Base-by-base conservation (phyloP, 2,888 invertebrate species). In the Sturmia bella region DNA sequence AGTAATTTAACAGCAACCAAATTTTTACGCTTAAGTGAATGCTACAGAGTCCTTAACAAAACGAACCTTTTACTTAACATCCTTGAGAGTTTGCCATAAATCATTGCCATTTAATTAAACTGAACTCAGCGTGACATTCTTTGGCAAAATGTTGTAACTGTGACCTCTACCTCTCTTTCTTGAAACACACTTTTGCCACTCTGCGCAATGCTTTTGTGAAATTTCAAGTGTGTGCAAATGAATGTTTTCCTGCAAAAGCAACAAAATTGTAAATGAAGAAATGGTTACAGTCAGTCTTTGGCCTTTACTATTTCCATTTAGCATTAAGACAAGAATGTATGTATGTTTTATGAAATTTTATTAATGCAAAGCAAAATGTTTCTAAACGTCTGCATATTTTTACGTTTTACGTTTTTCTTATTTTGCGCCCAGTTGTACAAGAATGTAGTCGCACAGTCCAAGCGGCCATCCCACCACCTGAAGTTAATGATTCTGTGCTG, bases 101-200 rank as follows among this genome's bases (percentile, higher is more conserved):
- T 85, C 84, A 85, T 85, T 83, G 70, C 80, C 72, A 79, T 85
- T 85, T 85, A 85, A 85, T 85, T 85, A 85, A 85, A 85, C 81
- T 84, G 76, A 84, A 84, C 85, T 84, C 85, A 80, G 84, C 83
- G 83, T 85, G 85, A 85, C 84, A 83, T 84, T 57, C 79, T 83
- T 83, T 84, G 83, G 79, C 76, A 83, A 68, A 83, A 82, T 81
- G 73, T 83, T 84, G 37, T 66, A 27, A 41, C 63, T 74, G 63
- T 80, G 79, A 84, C 76, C 83, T 21, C 39, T 37, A 19, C 21
- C 41, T 41, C 19, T 63, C 39, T 21, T 39, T 27, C 43, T 4
- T n/a, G n/a, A n/a, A n/a, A n/a, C 24, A 37, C 4, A 1, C 17
- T 21, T 12, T n/a, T n/a, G n/a, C 11, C 6, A 39, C 52, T 27